These are phyloP conservation scores for Trinorchestia longiramus DNA, from an alignment of 1,140 invertebrate genomes.

Conservation along the genomic window DNA sequence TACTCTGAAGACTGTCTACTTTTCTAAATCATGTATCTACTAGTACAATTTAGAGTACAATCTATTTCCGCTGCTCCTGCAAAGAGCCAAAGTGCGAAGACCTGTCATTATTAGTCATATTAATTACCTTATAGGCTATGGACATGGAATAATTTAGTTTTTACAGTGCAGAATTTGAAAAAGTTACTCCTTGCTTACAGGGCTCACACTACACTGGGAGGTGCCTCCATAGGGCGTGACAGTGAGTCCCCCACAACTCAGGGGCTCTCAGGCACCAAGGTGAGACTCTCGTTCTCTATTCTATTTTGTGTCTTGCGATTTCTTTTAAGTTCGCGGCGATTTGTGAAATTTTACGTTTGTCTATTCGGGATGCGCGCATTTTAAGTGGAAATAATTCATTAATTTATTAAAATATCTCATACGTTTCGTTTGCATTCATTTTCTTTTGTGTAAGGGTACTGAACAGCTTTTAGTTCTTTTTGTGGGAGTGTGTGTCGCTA, in stretches of 20 bases:
- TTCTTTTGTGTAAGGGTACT: neutral
- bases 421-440: neutral
- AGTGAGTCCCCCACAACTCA: neutral
- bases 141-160: neutral
- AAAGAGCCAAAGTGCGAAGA: no score
- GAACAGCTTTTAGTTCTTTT: neutral
- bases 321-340: neutral
- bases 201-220: conserved; percentile 15
- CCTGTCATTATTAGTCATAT: neutral
- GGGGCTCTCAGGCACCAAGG: neutral
- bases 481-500: neutral
- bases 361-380: neutral
- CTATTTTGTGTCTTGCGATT: neutral
- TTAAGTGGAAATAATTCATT: neutral
- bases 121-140: neutral
- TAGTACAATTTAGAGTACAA: neutral
- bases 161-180: neutral
- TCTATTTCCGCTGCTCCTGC: no score
- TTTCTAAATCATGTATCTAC: neutral
- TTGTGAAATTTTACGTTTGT: neutral
- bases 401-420: neutral
- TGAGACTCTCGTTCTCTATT: neutral
- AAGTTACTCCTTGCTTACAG: neutral
- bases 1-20: neutral
- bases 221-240: neutral